Evolutionary conservation across 2,888 invertebrate species (phyloP), one percentile per base, ranked within the genome.

Genomic region (Harmothoe impar): DNA sequence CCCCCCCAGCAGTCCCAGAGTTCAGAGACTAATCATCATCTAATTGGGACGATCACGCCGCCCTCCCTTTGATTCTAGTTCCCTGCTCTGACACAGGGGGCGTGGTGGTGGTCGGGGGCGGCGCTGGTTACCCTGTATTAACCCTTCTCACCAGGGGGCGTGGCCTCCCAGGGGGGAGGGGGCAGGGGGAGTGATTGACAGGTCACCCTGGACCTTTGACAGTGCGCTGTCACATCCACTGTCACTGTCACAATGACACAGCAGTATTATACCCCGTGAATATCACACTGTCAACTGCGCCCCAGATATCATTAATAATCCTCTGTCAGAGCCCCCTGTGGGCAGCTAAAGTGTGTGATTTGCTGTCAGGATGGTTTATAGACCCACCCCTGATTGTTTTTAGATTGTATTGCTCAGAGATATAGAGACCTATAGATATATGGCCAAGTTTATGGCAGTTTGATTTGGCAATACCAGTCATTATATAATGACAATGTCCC

Each of bases 121-220:
- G 15, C 62, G 62, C 62, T n/a, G 62, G 62, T 62, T 62, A 62
- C 15, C 62, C n/a, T n/a, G 62, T 62, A n/a, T 62, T 62, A 62
- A 62, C 62, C 62, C 62, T 1, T 12, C 62, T n/a, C 7, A 62
- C 62, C 62, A 62, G 62, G 62, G 62, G 62, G 62, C 62, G 62
- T 62, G 62, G 62, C 20, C n/a, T 62, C 62, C 62, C 62, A 62
- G 20, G 20, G 62, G 54, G 62, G 62, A 62, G 62, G 62, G 62
- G n/a, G 62, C 62, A n/a, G 62, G 62, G 20, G n/a, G 23, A 62
- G 62, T 62, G 62, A 62, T 20, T 62, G 62, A 62, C 62, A 62
- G 62, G n/a, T n/a, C 20, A n/a, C 62, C 23, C 62, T 20, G 23
- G 20, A n/a, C 23, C 62, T n/a, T 20, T 62, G 62, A 62, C 62